phyloP scores from a whole-genome alignment of 2,888 invertebrate species.

The Chrysodeixis includens region DNA sequence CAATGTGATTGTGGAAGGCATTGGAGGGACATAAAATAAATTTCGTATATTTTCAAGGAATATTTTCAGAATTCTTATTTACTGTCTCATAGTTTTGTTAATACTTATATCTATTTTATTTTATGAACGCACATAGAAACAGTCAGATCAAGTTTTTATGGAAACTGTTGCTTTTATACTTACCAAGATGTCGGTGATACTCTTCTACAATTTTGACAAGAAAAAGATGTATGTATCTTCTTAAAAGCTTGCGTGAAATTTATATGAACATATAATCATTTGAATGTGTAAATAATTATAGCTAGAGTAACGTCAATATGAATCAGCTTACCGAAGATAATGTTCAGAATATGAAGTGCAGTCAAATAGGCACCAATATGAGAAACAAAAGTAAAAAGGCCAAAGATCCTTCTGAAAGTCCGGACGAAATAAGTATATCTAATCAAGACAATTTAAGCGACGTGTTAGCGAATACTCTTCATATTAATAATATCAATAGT shows the following conservation, averaged over 20 bases:
- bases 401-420: slow-evolving; percentile 83
- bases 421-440: slow-evolving; percentile 77
- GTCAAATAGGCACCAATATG: slow-evolving; percentile 79
- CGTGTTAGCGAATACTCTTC: slow-evolving; percentile 81
- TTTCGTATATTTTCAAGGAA: slow-evolving; percentile 71
- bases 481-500: slow-evolving; percentile 82
- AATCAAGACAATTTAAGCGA: slow-evolving; percentile 81
- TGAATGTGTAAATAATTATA: slow-evolving; percentile 85
- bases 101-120: slow-evolving; percentile 60
- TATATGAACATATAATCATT: slow-evolving; percentile 77
- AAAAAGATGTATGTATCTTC: slow-evolving; percentile 80
- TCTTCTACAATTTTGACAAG: slow-evolving; percentile 85
- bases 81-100: slow-evolving; percentile 65
- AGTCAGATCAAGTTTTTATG: slow-evolving; percentile 66
- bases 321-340: slow-evolving; percentile 82
- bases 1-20: slow-evolving; percentile 85
- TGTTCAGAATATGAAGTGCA: slow-evolving; percentile 82
- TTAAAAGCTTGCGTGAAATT: slow-evolving; percentile 73
- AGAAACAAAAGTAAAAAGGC: slow-evolving; percentile 86
- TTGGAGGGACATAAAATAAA: slow-evolving; percentile 67
- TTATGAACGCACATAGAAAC: slow-evolving; percentile 61
- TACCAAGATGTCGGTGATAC: slow-evolving; percentile 87
- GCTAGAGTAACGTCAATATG: slow-evolving; percentile 81
- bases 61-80: slow-evolving; percentile 75
- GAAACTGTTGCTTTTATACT: slow-evolving; percentile 74